Percentiles rank a stretch among this genome's conserved stretches.
Evolutionary conservation across 2,113 vertebrate species (phyloP).

Genomic region (Struthidea cinerea): DNA sequence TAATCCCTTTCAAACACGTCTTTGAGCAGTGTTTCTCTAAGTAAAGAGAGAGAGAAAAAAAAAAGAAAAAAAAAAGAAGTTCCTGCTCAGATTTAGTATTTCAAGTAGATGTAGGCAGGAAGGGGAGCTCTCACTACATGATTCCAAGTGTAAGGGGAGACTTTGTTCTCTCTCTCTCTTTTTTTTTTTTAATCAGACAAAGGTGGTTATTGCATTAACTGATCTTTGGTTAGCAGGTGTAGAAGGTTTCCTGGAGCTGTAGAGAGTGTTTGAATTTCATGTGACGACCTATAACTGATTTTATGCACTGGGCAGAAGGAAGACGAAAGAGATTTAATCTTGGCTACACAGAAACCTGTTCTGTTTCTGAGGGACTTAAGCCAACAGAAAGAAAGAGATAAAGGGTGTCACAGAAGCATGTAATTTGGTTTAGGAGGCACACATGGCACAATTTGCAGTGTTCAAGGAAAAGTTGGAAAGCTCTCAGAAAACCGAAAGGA

Average conservation of each 20-base stretch:
- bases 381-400: background rate
- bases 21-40: background rate
- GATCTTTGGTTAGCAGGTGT: background rate
- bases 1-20: background rate
- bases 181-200: background rate
- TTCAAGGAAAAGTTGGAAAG: background rate
- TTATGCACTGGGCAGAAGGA: background rate
- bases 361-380: background rate
- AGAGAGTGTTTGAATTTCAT: background rate
- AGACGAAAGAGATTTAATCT: background rate
- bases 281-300: background rate
- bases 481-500: background rate
- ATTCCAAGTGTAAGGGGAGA: background rate
- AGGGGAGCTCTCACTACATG: conserved; percentile 18
- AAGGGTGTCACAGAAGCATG: background rate
- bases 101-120: background rate
- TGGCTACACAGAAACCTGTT: background rate
- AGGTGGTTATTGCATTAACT: background rate
- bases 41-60: background rate
- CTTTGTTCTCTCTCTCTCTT: background rate
- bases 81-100: background rate
- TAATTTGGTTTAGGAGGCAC: background rate
- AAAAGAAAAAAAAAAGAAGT: too few species aligned
- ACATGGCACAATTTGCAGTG: background rate
- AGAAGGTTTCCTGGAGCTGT: background rate